A percentile compares a stretch with the other conserved stretches of the same genome.
These are phyloP conservation scores for Neoascia interrupta DNA, from an alignment of 2,888 invertebrate genomes.

Conservation along the genomic window DNA sequence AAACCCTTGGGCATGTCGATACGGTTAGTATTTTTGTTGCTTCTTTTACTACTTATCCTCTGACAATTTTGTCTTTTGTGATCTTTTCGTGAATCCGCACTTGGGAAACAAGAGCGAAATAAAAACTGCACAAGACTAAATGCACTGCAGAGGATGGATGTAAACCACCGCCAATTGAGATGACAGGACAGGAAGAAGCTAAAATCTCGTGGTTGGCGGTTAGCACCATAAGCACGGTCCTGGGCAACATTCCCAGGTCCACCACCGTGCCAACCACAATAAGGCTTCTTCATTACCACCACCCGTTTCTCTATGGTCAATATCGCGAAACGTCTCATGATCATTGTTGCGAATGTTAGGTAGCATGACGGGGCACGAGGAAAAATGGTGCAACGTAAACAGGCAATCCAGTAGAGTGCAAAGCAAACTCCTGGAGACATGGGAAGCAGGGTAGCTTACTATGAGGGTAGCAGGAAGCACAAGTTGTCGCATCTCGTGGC, in stretches of 20 bases:
- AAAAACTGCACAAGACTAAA: conserved; percentile 41
- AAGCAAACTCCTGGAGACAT: conserved; percentile 28
- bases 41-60: conserved; percentile 11
- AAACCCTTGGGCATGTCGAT: conserved; percentile 69
- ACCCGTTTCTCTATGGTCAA: conserved; percentile 66
- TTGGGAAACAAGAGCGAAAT: conserved; percentile 28
- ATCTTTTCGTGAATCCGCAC: conserved; percentile 68
- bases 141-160: conserved; percentile 60
- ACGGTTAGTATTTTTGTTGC: conserved; percentile 53
- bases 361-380: conserved; percentile 45
- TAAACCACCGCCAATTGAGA: conserved; percentile 68
- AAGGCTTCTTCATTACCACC: too few species aligned
- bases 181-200: conserved; percentile 70
- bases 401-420: conserved; percentile 10
- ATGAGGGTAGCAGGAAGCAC: too few species aligned
- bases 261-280: conserved; percentile 45
- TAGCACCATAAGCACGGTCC: conserved; percentile 51
- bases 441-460: conserved; percentile 23
- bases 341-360: conserved; percentile 67
- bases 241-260: conserved; percentile 35
- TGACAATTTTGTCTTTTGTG: conserved; percentile 27
- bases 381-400: conserved; percentile 1
- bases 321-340: conserved; percentile 71
- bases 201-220: conserved; percentile 70
- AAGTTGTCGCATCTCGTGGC: too few species aligned